Conservation (phyloP, 2,888 invertebrate genomes). For the Trichacis sp. region DNA sequence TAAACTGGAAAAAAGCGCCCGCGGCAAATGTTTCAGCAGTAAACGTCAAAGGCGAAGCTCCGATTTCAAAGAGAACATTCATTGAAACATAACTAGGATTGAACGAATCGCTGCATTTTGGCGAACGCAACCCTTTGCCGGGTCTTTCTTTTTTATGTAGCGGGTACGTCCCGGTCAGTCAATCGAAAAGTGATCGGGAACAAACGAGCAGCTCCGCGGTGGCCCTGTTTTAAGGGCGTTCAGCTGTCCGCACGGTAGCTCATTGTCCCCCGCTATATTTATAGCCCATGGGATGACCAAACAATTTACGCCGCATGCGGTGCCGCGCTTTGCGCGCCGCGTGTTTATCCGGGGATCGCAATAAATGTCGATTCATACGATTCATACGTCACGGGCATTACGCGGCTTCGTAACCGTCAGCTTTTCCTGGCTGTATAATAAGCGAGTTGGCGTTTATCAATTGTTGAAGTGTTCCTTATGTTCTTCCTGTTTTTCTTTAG, state of each 20-base stretch:
- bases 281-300: slow-evolving; percentile 65
- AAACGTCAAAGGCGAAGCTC: too few relatives aligned
- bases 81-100: not conserved
- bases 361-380: slow-evolving; percentile 44
- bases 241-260: slow-evolving; percentile 49
- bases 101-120: not conserved
- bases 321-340: slow-evolving; percentile 36
- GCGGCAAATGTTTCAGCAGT: too few relatives aligned
- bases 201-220: slow-evolving; percentile 39
- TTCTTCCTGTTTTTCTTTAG: too few relatives aligned
- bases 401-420: not conserved
- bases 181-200: slow-evolving; percentile 56
- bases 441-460: not conserved
- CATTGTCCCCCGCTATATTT: slow-evolving; percentile 61
- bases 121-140: slow-evolving; percentile 26
- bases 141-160: slow-evolving; percentile 33
- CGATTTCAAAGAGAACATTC: too few relatives aligned
- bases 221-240: slow-evolving; percentile 55
- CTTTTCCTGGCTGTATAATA: not conserved
- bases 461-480: too few relatives aligned
- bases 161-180: slow-evolving; percentile 42
- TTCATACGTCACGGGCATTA: slow-evolving; percentile 27
- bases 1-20: too few relatives aligned
- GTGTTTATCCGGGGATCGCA: slow-evolving; percentile 46
- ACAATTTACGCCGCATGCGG: slow-evolving; percentile 58